Percentiles rank a stretch among this genome's conserved stretches.
Evolutionary conservation across 1,140 invertebrate genomes (phyloP).

Genomic region (Heterodera carotae): DNA sequence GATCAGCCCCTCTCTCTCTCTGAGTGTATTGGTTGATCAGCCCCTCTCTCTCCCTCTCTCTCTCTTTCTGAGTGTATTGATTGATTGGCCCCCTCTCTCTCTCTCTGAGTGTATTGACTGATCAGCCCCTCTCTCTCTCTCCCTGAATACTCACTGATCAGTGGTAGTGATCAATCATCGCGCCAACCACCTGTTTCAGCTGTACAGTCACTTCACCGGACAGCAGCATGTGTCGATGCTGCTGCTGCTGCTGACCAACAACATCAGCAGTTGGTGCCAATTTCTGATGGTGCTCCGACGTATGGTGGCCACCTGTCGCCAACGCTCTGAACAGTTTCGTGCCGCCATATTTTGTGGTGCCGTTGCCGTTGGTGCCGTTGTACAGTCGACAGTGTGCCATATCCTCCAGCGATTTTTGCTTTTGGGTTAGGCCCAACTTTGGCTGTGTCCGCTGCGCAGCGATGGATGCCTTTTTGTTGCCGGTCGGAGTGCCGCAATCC

Average conservation of each 20-base stretch:
- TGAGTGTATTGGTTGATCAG: too few species aligned
- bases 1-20: too few species aligned
- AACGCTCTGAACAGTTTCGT: not conserved
- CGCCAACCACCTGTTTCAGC: conserved; percentile 45
- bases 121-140: too few species aligned
- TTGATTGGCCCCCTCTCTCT: too few species aligned
- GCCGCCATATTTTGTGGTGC: not conserved
- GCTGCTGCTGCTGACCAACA: too few species aligned
- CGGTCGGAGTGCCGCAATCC: too few species aligned
- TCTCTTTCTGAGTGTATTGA: too few species aligned
- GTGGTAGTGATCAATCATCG: not conserved
- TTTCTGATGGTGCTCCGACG: not conserved
- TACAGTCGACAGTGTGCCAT: not conserved
- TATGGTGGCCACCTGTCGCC: not conserved
- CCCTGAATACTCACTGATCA: not conserved
- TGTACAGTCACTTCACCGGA: conserved; percentile 58
- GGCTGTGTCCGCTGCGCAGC: not conserved
- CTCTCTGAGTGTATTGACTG: too few species aligned
- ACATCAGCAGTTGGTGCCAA: not conserved
- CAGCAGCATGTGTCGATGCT: conserved; percentile 21
- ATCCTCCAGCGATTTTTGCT: conserved; percentile 22
- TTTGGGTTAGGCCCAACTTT: conserved; percentile 3
- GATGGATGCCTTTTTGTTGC: not conserved
- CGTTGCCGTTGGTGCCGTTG: not conserved
- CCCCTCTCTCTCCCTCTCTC: too few species aligned